These are phyloP conservation scores for Lasioglossum vierecki DNA, from an alignment of 2,888 invertebrate species.

Conservation along the genomic window DNA sequence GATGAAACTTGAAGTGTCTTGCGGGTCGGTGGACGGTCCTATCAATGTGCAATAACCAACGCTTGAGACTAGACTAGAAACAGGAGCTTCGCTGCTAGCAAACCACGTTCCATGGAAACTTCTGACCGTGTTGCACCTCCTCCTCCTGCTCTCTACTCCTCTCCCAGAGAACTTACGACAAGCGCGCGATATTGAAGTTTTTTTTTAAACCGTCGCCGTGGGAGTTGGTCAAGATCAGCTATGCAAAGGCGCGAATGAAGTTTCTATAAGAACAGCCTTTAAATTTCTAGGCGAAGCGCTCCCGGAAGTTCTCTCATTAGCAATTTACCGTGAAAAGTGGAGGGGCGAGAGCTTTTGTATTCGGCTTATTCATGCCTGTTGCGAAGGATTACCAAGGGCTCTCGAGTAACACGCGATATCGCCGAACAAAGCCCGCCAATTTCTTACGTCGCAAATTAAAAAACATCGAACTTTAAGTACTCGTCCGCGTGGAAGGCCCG, in stretches of 20 bases:
- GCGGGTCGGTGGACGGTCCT: neutral
- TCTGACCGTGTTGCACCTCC: neutral
- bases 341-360: slow-evolving; percentile 1
- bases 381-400: neutral
- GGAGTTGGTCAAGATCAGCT: slow-evolving; percentile 31
- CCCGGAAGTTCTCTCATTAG: slow-evolving; percentile 22
- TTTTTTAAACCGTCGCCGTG: slow-evolving; percentile 10
- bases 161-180: neutral
- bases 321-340: slow-evolving; percentile 17
- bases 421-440: neutral
- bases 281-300: slow-evolving; percentile 13
- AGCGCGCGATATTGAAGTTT: slow-evolving; percentile 17
- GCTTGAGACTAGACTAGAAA: neutral
- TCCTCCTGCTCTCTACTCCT: neutral
- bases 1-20: neutral
- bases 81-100: neutral
- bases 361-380: slow-evolving; percentile 15
- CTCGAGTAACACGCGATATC: slow-evolving; percentile 10
- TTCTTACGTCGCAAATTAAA: neutral
- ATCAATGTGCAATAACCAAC: slow-evolving; percentile 17
- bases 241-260: slow-evolving; percentile 31
- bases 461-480: slow-evolving; percentile 1
- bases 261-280: slow-evolving; percentile 17
- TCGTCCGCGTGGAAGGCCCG: neutral
- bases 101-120: slow-evolving; percentile 6